A percentile compares a stretch with the other conserved stretches of the same genome.
phyloP scores from a whole-genome alignment of 2,797 vertebrate species.

The Strix occidentalis region DNA sequence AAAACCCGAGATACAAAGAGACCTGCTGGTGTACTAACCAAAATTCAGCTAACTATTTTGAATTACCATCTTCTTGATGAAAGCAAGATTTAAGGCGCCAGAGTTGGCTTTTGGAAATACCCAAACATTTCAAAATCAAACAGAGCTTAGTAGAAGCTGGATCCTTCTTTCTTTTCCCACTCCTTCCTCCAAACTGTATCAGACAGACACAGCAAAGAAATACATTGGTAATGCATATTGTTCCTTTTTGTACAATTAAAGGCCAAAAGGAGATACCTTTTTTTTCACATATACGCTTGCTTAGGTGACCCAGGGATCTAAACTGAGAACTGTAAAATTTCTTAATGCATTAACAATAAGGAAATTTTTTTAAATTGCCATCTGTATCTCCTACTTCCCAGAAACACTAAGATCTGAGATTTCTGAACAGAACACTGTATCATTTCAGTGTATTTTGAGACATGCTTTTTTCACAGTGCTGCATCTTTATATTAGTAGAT shows the following conservation, averaged over 20 bases:
- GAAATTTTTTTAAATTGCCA: background rate
- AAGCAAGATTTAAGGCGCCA: background rate
- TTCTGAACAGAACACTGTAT: background rate
- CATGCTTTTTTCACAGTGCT: background rate
- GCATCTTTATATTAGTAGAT: background rate
- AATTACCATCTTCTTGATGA: background rate
- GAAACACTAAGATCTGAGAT: background rate
- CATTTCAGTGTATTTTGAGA: background rate
- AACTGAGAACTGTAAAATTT: background rate
- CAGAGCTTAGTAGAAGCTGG: background rate
- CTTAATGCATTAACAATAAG: background rate
- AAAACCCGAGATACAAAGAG: background rate
- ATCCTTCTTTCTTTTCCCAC: background rate
- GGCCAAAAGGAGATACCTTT: background rate
- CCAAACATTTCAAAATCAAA: conserved; percentile 1
- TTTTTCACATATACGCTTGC: background rate
- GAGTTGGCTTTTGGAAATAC: background rate
- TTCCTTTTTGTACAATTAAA: conserved; percentile 70
- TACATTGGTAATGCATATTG: conserved; percentile 22
- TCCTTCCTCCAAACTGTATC: background rate
- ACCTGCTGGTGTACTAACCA: background rate
- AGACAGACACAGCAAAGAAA: background rate
- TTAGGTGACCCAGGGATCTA: background rate
- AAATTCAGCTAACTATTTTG: conserved; percentile 1
- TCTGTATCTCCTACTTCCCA: background rate